Evolutionary conservation across 2,113 vertebrate genomes (phyloP).

Genomic region (Sturnus vulgaris): DNA sequence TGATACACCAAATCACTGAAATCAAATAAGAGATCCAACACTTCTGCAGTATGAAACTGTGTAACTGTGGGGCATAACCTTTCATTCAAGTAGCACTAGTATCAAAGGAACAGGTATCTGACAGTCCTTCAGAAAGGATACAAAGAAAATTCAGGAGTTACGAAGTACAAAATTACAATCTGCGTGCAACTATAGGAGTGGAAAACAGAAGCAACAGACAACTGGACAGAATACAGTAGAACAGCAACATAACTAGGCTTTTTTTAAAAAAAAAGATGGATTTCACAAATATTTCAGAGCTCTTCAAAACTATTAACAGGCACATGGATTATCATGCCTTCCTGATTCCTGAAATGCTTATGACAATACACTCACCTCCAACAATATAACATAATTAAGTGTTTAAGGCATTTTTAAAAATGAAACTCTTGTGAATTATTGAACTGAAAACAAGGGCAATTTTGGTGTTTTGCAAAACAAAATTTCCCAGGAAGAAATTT

Average conservation of each 20-base stretch:
- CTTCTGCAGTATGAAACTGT: not conserved
- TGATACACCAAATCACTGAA: not conserved
- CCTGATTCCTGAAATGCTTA: not conserved
- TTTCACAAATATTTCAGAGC: not conserved
- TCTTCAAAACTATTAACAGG: not conserved
- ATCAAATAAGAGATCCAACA: not conserved
- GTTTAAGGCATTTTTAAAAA: not conserved
- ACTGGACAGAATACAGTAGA: not conserved
- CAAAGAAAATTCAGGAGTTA: not conserved
- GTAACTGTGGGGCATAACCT: accelerated
- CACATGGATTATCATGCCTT: not conserved
- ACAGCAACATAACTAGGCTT: not conserved
- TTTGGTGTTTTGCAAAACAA: not conserved
- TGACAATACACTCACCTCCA: not conserved
- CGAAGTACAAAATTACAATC: not conserved
- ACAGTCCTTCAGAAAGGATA: not conserved
- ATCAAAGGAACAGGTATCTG: not conserved
- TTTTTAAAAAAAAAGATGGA: not conserved
- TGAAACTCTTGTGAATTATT: not conserved
- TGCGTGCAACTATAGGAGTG: not conserved
- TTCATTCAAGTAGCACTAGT: not conserved
- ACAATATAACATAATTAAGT: not conserved
- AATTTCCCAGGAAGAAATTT: not conserved
- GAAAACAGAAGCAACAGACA: not conserved
- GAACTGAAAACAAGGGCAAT: not conserved